Evolutionary conservation across 1,140 invertebrate genomes (phyloP).

Genomic region (Mizuhopecten yessoensis): DNA sequence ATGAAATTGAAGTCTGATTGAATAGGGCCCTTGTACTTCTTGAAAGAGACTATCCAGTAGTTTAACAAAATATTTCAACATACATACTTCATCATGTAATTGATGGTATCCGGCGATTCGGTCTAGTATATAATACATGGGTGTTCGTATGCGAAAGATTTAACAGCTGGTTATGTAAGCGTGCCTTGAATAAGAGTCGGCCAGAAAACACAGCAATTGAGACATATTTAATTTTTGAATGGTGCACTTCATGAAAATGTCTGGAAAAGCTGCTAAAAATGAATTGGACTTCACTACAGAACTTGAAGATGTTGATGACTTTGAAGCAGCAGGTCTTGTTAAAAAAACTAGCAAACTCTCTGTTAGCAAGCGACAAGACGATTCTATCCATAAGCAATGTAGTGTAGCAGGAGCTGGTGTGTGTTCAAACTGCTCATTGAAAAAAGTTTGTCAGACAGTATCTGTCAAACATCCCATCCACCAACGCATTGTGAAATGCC

Average conservation of each 20-base stretch:
- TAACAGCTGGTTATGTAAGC: not conserved
- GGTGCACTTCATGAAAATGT: not conserved
- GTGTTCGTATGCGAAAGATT: not conserved
- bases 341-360: no score
- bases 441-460: no score
- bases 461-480: no score
- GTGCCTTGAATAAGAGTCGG: not conserved
- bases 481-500: no score
- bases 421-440: no score
- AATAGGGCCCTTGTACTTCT: not conserved
- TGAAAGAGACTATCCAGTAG: not conserved
- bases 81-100: slow-evolving; percentile 14
- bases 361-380: no score
- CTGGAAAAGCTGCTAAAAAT: no score
- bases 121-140: slow-evolving; percentile 3
- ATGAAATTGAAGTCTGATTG: slow-evolving; percentile 23
- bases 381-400: no score
- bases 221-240: not conserved
- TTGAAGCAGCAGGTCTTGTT: no score
- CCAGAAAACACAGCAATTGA: not conserved
- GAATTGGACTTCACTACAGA: not conserved
- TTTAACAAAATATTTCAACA: slow-evolving; percentile 30
- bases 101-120: not conserved
- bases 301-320: not conserved
- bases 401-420: no score